phyloP scores from a whole-genome alignment of 2,113 vertebrate species.

The Camelus dromedarius region DNA sequence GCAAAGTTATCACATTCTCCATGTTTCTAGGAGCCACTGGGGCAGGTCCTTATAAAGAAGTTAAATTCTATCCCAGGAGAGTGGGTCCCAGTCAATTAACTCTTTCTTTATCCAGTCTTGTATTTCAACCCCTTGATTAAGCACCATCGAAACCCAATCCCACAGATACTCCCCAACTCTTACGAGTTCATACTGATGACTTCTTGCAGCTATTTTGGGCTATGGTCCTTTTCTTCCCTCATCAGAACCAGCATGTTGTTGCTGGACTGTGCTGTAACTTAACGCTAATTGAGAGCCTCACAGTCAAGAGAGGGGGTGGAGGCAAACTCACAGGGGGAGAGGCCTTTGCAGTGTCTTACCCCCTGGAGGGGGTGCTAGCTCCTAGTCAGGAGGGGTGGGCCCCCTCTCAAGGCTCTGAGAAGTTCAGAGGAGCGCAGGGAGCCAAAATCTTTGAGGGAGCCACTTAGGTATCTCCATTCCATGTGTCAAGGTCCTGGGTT shows the following conservation, averaged over 20 bases:
- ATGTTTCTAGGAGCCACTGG: background rate
- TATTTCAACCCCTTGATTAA: slow-evolving; percentile 2
- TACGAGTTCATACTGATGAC: background rate
- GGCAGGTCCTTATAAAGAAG: background rate
- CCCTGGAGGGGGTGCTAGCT: background rate
- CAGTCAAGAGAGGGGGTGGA: background rate
- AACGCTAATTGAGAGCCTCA: background rate
- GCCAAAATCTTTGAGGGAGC: background rate
- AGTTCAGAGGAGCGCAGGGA: background rate
- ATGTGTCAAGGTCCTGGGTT: background rate
- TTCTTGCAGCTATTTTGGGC: background rate
- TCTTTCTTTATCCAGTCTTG: background rate
- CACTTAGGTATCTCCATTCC: background rate
- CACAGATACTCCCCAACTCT: background rate
- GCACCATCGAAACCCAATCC: background rate
- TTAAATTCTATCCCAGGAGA: background rate
- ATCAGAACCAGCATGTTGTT: background rate
- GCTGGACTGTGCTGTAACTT: background rate
- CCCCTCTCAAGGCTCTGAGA: background rate
- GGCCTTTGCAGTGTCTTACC: background rate
- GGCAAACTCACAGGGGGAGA: background rate
- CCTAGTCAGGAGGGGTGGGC: background rate
- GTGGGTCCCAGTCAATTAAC: background rate
- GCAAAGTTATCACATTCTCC: background rate
- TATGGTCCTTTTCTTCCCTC: background rate